These are phyloP conservation scores for Eupithecia pulchellata DNA, from an alignment of 2,888 invertebrate genomes.

Conservation along the genomic window DNA sequence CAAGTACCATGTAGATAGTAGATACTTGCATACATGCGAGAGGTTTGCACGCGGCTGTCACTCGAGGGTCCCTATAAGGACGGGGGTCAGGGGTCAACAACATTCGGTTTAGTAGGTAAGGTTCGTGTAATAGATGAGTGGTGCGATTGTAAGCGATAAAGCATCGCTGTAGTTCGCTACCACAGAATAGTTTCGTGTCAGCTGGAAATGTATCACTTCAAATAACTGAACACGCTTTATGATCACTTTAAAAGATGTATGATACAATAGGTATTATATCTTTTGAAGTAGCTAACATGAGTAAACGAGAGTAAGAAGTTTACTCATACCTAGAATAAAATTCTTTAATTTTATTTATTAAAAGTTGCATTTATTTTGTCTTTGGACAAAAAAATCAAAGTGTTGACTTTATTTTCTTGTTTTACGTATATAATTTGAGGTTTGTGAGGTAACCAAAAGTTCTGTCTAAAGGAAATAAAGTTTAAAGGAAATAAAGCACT, in stretches of 20 bases:
- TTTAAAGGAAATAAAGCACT: too few relatives aligned
- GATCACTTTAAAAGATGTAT: not conserved
- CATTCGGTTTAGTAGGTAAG: slow-evolving; percentile 75
- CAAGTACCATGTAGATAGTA: slow-evolving; percentile 4
- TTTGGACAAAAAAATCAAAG: too few relatives aligned
- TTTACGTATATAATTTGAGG: too few relatives aligned
- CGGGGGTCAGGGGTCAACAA: slow-evolving; percentile 66
- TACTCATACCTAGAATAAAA: not conserved
- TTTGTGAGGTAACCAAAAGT: too few relatives aligned
- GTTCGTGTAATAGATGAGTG: slow-evolving; percentile 75
- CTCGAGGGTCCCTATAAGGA: slow-evolving; percentile 62
- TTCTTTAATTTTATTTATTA: not conserved
- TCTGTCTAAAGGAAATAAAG: too few relatives aligned
- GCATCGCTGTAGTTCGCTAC: slow-evolving; percentile 58
- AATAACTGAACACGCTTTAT: not conserved
- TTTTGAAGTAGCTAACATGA: too few relatives aligned
- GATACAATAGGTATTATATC: too few relatives aligned
- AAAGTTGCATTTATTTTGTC: not conserved
- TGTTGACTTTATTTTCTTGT: too few relatives aligned
- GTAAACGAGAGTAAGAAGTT: not conserved
- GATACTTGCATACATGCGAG: slow-evolving; percentile 38
- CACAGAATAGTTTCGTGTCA: slow-evolving; percentile 44
- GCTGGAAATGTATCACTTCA: not conserved
- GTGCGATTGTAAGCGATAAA: slow-evolving; percentile 75
- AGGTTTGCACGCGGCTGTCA: slow-evolving; percentile 59